These are phyloP conservation scores for Erynnis tages DNA, from an alignment of 2,888 invertebrate genomes.

Conservation along the genomic window DNA sequence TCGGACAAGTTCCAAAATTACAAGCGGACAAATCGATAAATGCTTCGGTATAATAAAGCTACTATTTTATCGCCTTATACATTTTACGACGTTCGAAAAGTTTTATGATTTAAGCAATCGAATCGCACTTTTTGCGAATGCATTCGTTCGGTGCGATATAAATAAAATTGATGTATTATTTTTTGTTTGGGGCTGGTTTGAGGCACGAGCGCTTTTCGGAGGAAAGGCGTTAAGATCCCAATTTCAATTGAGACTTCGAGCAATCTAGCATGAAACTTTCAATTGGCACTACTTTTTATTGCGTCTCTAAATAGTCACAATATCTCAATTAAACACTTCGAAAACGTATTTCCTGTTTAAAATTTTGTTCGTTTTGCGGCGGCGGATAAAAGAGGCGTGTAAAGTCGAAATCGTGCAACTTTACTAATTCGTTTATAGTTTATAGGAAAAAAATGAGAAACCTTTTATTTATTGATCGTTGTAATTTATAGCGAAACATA, in stretches of 20 bases:
- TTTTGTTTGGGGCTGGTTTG: slow-evolving; percentile 5
- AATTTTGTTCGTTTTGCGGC: no score
- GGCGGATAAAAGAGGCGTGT: no score
- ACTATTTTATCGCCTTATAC: slow-evolving; percentile 18
- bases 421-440: no score
- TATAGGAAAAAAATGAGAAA: no score
- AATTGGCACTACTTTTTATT: slow-evolving; percentile 5
- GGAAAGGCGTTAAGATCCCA: slow-evolving; percentile 8
- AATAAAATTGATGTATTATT: slow-evolving; percentile 10
- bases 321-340: slow-evolving; percentile 11
- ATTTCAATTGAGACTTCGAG: slow-evolving; percentile 6
- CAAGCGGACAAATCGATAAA: no score
- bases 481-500: no score
- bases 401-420: no score
- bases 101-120: slow-evolving; percentile 25
- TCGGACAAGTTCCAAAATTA: no score
- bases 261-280: slow-evolving; percentile 12
- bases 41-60: not conserved
- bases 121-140: slow-evolving; percentile 25
- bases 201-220: slow-evolving; percentile 11
- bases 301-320: slow-evolving; percentile 8
- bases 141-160: not conserved
- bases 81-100: slow-evolving; percentile 21
- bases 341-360: not conserved
- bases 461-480: no score